A percentile compares a stretch with the other conserved stretches of the same genome.
These are phyloP conservation scores for Allochrocebus solatus DNA, from an alignment of 2,797 vertebrate species.

Conservation along the genomic window DNA sequence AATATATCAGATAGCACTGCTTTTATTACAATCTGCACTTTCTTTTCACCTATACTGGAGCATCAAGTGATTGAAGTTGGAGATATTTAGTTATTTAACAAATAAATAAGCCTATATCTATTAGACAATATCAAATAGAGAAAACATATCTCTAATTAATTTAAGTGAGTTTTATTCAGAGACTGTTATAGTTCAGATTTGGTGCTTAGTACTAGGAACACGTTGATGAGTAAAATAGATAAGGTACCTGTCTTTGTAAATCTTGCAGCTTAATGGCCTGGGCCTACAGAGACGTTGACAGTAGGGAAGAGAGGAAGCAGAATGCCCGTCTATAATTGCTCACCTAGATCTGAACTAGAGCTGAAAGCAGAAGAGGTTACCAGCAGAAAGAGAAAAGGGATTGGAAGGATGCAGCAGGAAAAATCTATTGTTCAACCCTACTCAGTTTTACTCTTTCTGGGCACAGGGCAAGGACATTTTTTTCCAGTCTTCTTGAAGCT, in stretches of 20 bases:
- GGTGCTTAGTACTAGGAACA: background rate
- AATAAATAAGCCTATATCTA: background rate
- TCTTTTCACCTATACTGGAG: background rate
- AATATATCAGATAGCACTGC: background rate
- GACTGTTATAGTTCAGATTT: background rate
- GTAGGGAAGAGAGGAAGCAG: background rate
- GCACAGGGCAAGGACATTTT: background rate
- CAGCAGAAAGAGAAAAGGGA: background rate
- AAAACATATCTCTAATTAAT: background rate
- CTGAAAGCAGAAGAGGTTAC: background rate
- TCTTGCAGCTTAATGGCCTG: background rate
- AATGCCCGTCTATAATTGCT: background rate
- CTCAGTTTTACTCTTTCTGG: background rate
- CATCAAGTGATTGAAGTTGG: background rate
- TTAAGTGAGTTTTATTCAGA: background rate
- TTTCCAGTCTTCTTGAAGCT: background rate
- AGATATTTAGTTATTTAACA: constrained; percentile 1
- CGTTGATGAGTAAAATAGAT: background rate
- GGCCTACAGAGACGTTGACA: background rate
- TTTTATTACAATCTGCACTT: background rate
- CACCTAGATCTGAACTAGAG: background rate
- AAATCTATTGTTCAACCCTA: background rate
- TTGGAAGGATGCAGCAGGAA: background rate
- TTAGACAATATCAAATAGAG: background rate
- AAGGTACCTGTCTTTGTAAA: too few species aligned